These are phyloP conservation scores for Mustela nigripes DNA, from an alignment of 2,113 vertebrate genomes.

Conservation along the genomic window DNA sequence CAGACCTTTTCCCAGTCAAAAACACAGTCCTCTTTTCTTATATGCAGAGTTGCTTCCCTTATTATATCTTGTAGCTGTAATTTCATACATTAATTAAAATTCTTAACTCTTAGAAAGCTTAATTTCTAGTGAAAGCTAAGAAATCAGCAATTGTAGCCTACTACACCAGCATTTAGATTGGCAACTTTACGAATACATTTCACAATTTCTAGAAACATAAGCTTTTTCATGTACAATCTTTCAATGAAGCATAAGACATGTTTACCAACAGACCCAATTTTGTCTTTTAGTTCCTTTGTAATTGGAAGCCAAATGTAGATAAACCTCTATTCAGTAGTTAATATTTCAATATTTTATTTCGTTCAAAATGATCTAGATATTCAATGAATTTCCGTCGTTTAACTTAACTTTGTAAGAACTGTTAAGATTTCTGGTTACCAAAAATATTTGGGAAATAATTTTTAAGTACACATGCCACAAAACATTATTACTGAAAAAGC, in stretches of 20 bases:
- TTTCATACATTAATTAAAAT: neutral
- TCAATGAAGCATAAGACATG: neutral
- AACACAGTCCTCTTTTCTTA: neutral
- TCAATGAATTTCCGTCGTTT: neutral
- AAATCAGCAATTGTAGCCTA: neutral
- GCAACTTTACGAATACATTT: neutral
- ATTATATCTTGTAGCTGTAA: neutral
- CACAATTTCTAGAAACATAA: neutral
- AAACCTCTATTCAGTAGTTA: neutral
- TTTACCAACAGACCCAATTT: neutral
- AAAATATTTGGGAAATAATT: neutral
- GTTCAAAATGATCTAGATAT: neutral
- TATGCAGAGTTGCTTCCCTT: neutral
- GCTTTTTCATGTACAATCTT: neutral
- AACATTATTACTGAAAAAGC: neutral
- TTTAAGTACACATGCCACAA: neutral
- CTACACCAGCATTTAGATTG: neutral
- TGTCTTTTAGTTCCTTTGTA: neutral
- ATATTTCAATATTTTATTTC: neutral
- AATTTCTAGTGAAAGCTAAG: neutral
- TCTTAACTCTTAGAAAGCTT: neutral
- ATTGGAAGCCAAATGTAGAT: neutral
- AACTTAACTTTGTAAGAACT: neutral
- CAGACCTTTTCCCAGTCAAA: neutral
- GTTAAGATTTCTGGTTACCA: neutral